Evolutionary conservation across 2,888 invertebrate genomes (phyloP), one percentile per base, ranked within the genome.

Genomic region (Drosophila peninsularis): DNA sequence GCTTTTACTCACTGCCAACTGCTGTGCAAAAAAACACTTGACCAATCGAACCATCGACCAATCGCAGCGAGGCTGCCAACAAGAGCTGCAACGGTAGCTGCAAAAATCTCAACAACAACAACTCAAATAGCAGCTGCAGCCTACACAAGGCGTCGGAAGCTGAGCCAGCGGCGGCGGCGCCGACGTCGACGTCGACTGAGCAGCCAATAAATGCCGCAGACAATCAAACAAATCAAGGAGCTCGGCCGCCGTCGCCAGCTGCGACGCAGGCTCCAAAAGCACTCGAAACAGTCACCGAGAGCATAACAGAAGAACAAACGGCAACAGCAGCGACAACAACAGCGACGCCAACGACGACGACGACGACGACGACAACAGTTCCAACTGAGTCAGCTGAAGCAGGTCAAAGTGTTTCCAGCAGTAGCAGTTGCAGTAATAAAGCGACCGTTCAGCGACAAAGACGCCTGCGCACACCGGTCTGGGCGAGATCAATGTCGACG

Each of bases 381-480:
- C 27, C 47, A 32, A 53, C 13, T 14, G 50, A 39, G 34, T 49
- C 49, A 41, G 24, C 45, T 27, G 45, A 47, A 27, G 77, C 68
- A 54, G 78, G 68, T 73, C 80, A 74, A 75, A 80, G 78, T 88
- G 80, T 78, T 78, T 79, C 69, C 86, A 89, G 84, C 88, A 89
- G 91, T 90, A 92, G 90, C 90, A 91, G 91, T 90, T 90, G 90
- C 90, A 91, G 91, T 91, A 91, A 91, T 88, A 91, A 92, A 91
- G 93, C 93, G 92, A 94, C 95, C 82, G 94, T 94, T 79, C 95
- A 95, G 94, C 94, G 94, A 93, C 94, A 91, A 86, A 91, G 96
- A 93, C 95, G 95, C 90, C 95, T 96, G 92, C 95, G 96, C 93
- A 95, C 96, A 91, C 96, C 96, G 91, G 95, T 96, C 93, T 96